Percentiles rank a stretch among this genome's conserved stretches.
phyloP scores from a whole-genome alignment of 2,888 invertebrate species.

The Phengaris arion region DNA sequence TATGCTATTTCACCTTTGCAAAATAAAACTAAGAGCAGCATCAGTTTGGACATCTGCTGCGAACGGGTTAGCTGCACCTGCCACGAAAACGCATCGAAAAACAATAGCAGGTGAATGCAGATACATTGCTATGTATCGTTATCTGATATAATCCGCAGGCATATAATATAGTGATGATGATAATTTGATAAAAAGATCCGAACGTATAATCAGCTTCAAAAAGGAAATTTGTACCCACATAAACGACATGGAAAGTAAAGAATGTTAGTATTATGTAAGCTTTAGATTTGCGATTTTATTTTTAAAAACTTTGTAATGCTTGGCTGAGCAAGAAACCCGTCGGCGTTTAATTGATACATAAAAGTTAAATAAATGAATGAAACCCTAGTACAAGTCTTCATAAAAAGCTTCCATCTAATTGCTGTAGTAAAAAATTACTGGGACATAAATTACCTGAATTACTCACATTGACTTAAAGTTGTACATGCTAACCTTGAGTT shows the following conservation, averaged over 20 bases:
- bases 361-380: conserved; percentile 3
- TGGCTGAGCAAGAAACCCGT: conserved; percentile 31
- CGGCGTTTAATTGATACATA: conserved; percentile 46
- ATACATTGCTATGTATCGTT: conserved; percentile 22
- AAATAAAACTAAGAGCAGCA: conserved; percentile 41
- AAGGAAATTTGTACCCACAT: neutral
- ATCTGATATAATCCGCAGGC: conserved; percentile 4
- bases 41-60: conserved; percentile 58
- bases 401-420: neutral
- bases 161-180: conserved; percentile 6
- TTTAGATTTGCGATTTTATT: neutral
- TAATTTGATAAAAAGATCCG: too few species aligned
- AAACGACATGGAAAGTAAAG: neutral
- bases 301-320: neutral
- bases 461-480: neutral
- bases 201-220: neutral
- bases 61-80: conserved; percentile 59
- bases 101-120: conserved; percentile 55
- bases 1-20: conserved; percentile 26
- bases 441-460: neutral
- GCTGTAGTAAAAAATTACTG: neutral
- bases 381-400: neutral
- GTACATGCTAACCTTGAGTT: conserved; percentile 7
- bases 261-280: neutral
- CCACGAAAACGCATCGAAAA: conserved; percentile 62